Conservation (phyloP, 2,797 vertebrate species). For the Cuniculus paca region DNA sequence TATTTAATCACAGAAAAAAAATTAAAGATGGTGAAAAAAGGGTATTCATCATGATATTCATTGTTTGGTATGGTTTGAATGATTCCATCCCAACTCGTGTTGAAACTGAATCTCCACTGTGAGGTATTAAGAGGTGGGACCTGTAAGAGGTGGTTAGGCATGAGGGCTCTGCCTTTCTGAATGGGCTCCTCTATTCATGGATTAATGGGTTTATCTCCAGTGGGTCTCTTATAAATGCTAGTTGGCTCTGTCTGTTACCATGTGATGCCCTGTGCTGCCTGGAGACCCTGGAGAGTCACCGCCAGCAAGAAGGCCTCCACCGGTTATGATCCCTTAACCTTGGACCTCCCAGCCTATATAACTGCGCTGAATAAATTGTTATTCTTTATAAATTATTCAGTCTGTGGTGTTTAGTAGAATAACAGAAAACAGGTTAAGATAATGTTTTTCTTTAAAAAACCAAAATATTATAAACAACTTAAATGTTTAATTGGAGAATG, state of each 20-base stretch:
- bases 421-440: not conserved
- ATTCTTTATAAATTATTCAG: not conserved
- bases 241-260: not conserved
- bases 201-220: not conserved
- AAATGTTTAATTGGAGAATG: not conserved
- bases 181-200: not conserved
- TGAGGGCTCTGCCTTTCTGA: not conserved
- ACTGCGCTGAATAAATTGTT: not conserved
- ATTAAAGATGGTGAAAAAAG: not conserved
- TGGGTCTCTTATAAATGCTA: not conserved
- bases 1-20: slow-evolving; percentile 41
- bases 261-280: not conserved
- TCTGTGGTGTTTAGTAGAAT: not conserved
- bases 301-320: not conserved
- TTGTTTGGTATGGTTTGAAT: not conserved
- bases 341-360: not conserved
- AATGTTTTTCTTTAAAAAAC: slow-evolving; percentile 28
- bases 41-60: slow-evolving; percentile 23
- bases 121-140: not conserved
- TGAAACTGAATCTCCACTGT: not conserved
- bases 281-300: not conserved
- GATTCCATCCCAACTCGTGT: not conserved
- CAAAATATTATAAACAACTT: not conserved
- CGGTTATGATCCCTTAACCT: not conserved
- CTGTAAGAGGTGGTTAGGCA: not conserved